phyloP scores from a whole-genome alignment of 2,888 invertebrate species.

The Odontocolon sp. region DNA sequence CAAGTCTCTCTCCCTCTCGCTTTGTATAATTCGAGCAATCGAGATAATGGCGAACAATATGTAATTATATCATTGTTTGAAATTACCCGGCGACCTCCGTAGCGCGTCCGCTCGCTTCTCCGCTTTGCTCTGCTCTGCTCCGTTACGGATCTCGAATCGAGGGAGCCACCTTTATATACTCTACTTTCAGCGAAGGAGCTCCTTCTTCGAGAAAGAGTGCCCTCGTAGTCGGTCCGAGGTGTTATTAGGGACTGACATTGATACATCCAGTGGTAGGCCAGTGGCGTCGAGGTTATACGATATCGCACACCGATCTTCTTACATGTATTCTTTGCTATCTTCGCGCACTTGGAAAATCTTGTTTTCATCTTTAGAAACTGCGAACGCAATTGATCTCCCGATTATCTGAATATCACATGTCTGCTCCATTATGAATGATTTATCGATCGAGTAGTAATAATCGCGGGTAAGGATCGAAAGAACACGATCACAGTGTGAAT shows the following conservation, averaged over 20 bases:
- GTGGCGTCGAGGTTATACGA: constrained; percentile 22
- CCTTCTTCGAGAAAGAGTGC: constrained; percentile 57
- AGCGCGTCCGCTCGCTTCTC: constrained; percentile 57
- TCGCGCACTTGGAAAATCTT: not conserved
- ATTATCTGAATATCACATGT: not conserved
- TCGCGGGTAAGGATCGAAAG: not conserved
- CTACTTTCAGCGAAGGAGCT: constrained; percentile 32
- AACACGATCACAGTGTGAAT: not conserved
- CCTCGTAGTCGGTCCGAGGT: constrained; percentile 62
- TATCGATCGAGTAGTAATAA: not conserved
- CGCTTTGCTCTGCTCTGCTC: constrained; percentile 31
- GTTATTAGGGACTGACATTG: constrained; percentile 78
- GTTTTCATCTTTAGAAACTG: not conserved
- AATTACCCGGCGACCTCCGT: constrained; percentile 73
- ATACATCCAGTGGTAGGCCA: constrained; percentile 70
- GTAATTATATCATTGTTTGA: constrained; percentile 79
- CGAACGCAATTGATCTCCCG: not conserved
- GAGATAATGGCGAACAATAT: constrained; percentile 75
- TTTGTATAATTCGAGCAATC: constrained; percentile 75
- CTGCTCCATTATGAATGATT: not conserved
- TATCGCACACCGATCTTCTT: not conserved
- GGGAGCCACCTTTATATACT: constrained; percentile 42
- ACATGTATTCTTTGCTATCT: not conserved
- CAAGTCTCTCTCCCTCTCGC: constrained; percentile 52
- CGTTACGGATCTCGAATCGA: constrained; percentile 51